Evolutionary conservation across 2,797 vertebrate species (phyloP).

Genomic region (Limnodromus scolopaceus): DNA sequence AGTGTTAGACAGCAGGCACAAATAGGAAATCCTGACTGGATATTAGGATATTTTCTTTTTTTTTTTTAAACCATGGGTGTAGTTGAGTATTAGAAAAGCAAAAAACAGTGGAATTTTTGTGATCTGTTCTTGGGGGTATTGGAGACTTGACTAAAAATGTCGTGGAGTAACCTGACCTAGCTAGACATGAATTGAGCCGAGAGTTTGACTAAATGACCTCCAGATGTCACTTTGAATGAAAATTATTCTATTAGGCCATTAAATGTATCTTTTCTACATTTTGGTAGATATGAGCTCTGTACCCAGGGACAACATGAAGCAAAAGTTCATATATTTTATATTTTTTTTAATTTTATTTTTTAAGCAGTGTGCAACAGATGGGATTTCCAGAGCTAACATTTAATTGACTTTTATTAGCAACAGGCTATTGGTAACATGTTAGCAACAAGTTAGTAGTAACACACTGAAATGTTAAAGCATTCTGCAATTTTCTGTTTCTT

Average conservation of each 20-base stretch:
- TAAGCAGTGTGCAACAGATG: neutral
- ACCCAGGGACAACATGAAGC: neutral
- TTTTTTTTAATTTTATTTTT: neutral
- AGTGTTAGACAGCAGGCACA: neutral
- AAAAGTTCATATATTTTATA: neutral
- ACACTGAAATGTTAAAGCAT: neutral
- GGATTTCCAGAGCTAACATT: constrained; percentile 1
- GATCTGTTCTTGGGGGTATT: neutral
- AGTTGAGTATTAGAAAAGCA: neutral
- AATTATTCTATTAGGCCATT: neutral
- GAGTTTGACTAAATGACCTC: neutral
- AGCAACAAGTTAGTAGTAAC: neutral
- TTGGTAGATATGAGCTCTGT: neutral
- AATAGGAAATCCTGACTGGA: fast-evolving
- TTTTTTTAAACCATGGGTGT: neutral
- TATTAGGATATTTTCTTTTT: neutral
- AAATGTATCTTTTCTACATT: neutral
- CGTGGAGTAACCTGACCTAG: neutral
- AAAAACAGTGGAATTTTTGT: neutral
- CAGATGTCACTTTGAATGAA: neutral
- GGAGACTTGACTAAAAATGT: neutral
- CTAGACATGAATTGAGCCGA: neutral
- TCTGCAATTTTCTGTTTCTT: neutral
- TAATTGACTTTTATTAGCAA: constrained; percentile 18
- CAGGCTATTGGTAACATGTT: neutral